Percentiles rank a stretch among this genome's conserved stretches.
Conservation (phyloP, 92 coral and sea anemone species). For the Meandrina meandrites region DNA sequence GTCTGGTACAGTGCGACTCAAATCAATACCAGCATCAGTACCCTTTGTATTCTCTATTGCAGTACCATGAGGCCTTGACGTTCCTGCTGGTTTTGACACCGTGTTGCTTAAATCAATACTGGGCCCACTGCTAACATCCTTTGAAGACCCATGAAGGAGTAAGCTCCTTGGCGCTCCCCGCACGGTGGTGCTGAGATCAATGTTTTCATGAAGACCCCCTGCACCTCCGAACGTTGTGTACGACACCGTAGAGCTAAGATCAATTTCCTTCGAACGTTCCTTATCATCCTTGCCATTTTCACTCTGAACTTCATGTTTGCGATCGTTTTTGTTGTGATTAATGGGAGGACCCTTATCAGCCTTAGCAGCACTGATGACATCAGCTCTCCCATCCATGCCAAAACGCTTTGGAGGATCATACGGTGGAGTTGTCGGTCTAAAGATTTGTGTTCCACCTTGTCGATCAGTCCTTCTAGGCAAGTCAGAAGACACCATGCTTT, state of each 20-base stretch:
- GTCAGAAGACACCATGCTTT: neutral
- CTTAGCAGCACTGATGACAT: neutral
- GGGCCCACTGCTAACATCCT: conserved; percentile 4
- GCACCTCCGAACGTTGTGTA: neutral
- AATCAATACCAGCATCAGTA: conserved; percentile 20
- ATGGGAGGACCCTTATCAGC: neutral
- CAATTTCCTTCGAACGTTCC: neutral
- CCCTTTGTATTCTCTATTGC: neutral
- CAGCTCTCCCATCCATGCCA: neutral
- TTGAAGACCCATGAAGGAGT: neutral
- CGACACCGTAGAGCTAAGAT: conserved; percentile 22
- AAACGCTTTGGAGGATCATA: neutral
- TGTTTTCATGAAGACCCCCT: neutral
- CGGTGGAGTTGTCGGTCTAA: conserved; percentile 12
- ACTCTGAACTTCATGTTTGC: neutral
- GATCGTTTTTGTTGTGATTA: neutral
- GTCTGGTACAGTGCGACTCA: conserved; percentile 37
- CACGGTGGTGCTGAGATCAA: conserved; percentile 32
- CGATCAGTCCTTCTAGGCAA: neutral
- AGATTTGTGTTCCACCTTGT: conserved; percentile 4
- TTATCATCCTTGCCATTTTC: neutral
- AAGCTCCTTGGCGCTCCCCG: neutral
- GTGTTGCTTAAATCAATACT: conserved; percentile 28
- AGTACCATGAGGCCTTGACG: neutral
- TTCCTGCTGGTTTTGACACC: conserved; percentile 5